Evolutionary conservation across 2,888 invertebrate genomes (phyloP).

Genomic region (Kuschelorhynchus macadamiae): DNA sequence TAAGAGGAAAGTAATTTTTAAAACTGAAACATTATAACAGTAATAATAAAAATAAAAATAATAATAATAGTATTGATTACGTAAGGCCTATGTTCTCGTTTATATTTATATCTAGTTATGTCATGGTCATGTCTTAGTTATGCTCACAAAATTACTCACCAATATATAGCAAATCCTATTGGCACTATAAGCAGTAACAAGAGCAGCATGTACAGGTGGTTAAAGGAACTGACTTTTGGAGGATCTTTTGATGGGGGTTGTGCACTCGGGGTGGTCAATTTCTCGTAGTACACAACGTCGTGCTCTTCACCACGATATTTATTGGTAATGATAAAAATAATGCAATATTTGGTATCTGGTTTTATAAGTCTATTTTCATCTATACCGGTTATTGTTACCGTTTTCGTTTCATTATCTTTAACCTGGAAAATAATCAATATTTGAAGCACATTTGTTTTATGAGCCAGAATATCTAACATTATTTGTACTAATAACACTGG

Average conservation of each 20-base stretch:
- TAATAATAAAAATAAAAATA: too few relatives aligned
- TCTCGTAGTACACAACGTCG: constrained; percentile 62
- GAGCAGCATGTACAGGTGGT: constrained; percentile 56
- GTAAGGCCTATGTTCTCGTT: too few relatives aligned
- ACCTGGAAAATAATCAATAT: too few relatives aligned
- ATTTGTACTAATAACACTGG: too few relatives aligned
- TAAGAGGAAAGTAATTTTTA: too few relatives aligned
- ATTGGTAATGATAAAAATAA: constrained; percentile 63
- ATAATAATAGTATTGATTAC: too few relatives aligned
- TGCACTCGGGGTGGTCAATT: constrained; percentile 51
- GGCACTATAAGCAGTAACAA: constrained; percentile 58
- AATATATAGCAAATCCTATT: constrained; percentile 55
- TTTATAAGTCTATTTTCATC: constrained; percentile 53
- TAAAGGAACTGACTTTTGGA: constrained; percentile 40
- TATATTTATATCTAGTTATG: too few relatives aligned
- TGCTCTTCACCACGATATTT: constrained; percentile 59
- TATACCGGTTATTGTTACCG: constrained; percentile 56
- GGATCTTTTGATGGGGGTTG: constrained; percentile 10
- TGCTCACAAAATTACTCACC: constrained; percentile 51
- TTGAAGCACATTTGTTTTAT: too few relatives aligned
- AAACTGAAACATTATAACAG: too few relatives aligned
- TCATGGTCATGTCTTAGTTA: too few relatives aligned
- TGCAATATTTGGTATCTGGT: constrained; percentile 62
- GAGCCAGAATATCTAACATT: too few relatives aligned
- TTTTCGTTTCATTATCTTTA: constrained; percentile 53